Evolutionary conservation across 2,888 invertebrate genomes (phyloP).

Genomic region (Thumatha senex): DNA sequence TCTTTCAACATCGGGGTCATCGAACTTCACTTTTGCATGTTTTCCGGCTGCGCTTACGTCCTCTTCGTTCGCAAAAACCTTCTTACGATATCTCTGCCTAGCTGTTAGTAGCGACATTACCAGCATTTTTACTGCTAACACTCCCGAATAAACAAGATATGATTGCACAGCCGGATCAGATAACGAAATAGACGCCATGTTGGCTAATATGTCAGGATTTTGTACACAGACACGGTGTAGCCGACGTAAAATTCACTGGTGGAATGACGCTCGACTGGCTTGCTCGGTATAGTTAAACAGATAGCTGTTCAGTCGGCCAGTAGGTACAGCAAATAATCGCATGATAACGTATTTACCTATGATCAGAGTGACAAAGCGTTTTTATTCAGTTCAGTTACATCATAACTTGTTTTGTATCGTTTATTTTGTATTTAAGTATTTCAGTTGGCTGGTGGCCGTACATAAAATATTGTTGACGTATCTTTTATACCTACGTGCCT

Average conservation of each 20-base stretch:
- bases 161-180: constrained; percentile 52
- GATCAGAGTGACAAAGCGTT: neutral
- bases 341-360: neutral
- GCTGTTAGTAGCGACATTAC: constrained; percentile 48
- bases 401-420: neutral
- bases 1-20: constrained; percentile 67
- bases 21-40: constrained; percentile 54
- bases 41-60: constrained; percentile 39
- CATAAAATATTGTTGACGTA: too few species aligned
- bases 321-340: neutral
- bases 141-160: constrained; percentile 55
- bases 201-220: constrained; percentile 4
- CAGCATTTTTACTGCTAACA: constrained; percentile 56
- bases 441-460: too few species aligned
- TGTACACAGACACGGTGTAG: constrained; percentile 8
- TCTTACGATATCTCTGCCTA: constrained; percentile 45
- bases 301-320: neutral
- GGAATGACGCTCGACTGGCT: constrained; percentile 14
- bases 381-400: neutral
- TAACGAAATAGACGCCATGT: constrained; percentile 41
- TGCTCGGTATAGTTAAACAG: neutral
- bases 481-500: too few species aligned
- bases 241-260: constrained; percentile 10
- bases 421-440: neutral
- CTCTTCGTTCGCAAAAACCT: constrained; percentile 63